These are phyloP conservation scores for Muntiacus muntjak DNA, from an alignment of 2,113 vertebrate species.

Conservation along the genomic window DNA sequence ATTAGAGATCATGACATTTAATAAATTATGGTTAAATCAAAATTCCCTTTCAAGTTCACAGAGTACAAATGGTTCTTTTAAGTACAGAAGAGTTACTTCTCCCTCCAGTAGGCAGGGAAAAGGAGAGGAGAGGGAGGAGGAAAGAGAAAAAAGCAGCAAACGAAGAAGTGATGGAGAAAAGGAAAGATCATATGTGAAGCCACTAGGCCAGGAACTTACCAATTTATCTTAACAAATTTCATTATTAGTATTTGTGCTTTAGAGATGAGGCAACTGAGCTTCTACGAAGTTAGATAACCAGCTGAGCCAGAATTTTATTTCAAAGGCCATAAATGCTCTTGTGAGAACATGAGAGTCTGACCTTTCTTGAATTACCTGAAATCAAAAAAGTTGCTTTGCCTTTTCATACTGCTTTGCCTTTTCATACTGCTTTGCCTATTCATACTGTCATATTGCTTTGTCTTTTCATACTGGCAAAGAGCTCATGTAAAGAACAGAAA, in stretches of 20 bases:
- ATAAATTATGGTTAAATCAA: background rate
- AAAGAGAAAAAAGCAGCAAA: background rate
- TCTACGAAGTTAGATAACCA: background rate
- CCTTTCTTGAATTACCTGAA: background rate
- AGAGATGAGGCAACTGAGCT: background rate
- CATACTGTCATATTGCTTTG: background rate
- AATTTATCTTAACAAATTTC: background rate
- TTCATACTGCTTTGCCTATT: background rate
- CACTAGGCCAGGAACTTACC: background rate
- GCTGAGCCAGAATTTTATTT: background rate
- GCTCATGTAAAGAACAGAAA: background rate
- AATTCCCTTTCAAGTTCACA: background rate
- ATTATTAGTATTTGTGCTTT: background rate
- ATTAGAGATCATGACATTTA: background rate
- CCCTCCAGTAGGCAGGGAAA: background rate
- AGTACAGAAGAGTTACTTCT: background rate
- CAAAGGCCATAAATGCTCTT: background rate
- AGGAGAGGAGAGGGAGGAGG: background rate
- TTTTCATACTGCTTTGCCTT: background rate
- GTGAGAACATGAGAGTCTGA: background rate
- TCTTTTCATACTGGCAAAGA: background rate
- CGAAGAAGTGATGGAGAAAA: background rate
- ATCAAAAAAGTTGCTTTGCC: background rate
- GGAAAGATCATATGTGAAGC: background rate
- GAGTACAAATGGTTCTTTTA: background rate